Evolutionary conservation across 2,797 vertebrate species (phyloP).

Genomic region (Oophaga sylvatica): DNA sequence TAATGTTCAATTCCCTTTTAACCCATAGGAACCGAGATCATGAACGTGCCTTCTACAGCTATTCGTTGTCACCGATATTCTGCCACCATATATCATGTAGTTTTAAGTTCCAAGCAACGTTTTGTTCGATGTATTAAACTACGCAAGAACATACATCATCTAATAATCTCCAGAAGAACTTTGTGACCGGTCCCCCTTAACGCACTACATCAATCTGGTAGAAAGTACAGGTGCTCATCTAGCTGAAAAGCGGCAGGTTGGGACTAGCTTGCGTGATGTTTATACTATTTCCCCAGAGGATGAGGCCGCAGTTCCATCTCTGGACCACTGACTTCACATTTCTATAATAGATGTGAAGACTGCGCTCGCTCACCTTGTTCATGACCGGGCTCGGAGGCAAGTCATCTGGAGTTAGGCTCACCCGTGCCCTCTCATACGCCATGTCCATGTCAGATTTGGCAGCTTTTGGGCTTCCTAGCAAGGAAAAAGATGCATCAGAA

Average conservation of each 20-base stretch:
- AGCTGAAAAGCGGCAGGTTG: background rate
- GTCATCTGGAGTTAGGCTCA: slow-evolving; percentile 75
- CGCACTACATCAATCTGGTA: background rate
- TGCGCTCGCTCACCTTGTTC: slow-evolving; percentile 77
- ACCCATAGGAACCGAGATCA: too few species aligned
- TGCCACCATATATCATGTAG: too few species aligned
- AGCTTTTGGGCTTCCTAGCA: slow-evolving; percentile 61
- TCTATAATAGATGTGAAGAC: background rate
- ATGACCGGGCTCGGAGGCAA: slow-evolving; percentile 68
- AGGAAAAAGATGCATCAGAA: background rate
- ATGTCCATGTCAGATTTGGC: slow-evolving; percentile 73
- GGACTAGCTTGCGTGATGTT: background rate
- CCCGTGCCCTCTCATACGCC: slow-evolving; percentile 74
- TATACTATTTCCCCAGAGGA: background rate
- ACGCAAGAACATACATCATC: too few species aligned
- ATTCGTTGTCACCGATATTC: too few species aligned
- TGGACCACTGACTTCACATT: background rate
- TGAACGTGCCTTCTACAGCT: too few species aligned
- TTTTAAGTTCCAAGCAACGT: too few species aligned
- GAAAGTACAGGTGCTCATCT: too few species aligned
- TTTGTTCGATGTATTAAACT: too few species aligned
- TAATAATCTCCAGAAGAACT: too few species aligned
- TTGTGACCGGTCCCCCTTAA: background rate
- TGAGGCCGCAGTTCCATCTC: background rate
- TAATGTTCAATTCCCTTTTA: too few species aligned